Conservation (phyloP, 2,797 vertebrate genomes). For the Margarornis squamiger region DNA sequence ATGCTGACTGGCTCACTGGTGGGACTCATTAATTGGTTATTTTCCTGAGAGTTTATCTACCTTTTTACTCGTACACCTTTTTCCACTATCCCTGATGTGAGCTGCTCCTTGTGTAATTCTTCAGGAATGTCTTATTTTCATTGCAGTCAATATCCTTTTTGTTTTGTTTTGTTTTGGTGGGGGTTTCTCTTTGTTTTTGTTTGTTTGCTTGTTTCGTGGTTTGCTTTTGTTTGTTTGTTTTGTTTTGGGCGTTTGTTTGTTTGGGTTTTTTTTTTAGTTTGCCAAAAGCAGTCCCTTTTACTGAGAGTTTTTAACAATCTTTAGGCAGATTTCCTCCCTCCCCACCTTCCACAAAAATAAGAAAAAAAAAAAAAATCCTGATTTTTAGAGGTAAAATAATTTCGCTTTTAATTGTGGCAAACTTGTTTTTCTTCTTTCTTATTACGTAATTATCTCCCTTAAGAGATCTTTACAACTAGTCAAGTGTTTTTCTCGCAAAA, state of each 20-base stretch:
- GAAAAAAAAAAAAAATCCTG: accelerated
- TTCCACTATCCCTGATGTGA: neutral
- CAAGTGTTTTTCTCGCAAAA: neutral
- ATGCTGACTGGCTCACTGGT: neutral
- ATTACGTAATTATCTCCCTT: neutral
- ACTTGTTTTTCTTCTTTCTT: neutral
- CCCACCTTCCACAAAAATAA: neutral
- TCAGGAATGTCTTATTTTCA: neutral
- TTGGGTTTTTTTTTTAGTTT: neutral
- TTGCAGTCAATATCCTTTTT: neutral
- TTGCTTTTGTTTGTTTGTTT: too few relatives aligned
- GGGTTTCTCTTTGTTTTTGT: neutral
- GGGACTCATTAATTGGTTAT: neutral
- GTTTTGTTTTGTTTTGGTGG: neutral
- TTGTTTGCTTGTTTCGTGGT: neutral
- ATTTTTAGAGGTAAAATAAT: neutral
- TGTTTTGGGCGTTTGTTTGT: neutral
- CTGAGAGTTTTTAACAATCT: neutral
- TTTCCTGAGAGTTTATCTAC: neutral
- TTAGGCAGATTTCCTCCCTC: neutral
- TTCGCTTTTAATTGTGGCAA: neutral
- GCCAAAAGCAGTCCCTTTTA: neutral
- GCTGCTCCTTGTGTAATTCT: neutral
- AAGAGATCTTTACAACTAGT: neutral
- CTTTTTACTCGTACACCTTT: neutral